Evolutionary conservation across 2,113 vertebrate genomes (phyloP).

Genomic region (Pardalotus punctatus): DNA sequence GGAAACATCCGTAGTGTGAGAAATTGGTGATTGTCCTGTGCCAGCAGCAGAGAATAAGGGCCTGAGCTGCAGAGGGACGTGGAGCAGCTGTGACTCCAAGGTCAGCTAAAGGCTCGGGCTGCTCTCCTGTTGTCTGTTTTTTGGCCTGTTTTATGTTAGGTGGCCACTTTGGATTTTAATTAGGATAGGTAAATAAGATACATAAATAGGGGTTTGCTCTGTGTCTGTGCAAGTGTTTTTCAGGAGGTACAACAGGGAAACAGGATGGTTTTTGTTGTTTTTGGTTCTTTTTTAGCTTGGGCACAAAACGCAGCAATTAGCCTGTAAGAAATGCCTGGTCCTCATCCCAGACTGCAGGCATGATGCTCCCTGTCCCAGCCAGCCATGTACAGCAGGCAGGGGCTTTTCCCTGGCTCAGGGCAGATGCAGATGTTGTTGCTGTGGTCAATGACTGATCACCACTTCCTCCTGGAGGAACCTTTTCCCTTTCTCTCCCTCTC

Average conservation of each 20-base stretch:
- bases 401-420: neutral
- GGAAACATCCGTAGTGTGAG: neutral
- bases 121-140: neutral
- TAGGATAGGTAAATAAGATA: neutral
- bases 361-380: neutral
- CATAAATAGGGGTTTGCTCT: neutral
- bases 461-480: neutral
- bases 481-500: conserved; percentile 7
- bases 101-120: neutral
- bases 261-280: too few relatives aligned
- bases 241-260: neutral
- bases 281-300: neutral
- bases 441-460: neutral
- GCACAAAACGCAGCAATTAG: neutral
- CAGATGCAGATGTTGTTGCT: conserved; percentile 32
- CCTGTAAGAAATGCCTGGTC: neutral
- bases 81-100: neutral
- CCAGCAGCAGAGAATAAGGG: neutral
- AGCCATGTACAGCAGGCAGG: neutral
- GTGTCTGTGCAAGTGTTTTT: neutral
- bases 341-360: neutral
- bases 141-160: neutral
- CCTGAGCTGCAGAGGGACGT: neutral
- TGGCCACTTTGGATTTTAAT: neutral
- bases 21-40: neutral